Evolutionary conservation across 2,113 vertebrate species (phyloP).

Genomic region (Synchiropus splendidus): DNA sequence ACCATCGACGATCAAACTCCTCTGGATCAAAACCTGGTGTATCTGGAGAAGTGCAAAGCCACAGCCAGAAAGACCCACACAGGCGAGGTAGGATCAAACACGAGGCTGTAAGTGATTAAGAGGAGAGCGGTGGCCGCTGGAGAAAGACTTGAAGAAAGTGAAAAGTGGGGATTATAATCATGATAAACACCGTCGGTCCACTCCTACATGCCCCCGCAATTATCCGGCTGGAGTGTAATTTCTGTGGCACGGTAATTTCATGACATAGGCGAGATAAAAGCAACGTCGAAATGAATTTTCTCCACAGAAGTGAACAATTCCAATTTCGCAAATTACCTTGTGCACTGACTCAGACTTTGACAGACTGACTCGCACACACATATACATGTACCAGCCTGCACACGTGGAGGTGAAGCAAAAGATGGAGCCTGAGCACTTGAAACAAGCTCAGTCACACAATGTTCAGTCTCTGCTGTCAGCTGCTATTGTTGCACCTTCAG

Average conservation of each 20-base stretch:
- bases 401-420: slow-evolving; percentile 17
- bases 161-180: slow-evolving; percentile 25
- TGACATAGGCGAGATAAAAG: slow-evolving; percentile 22
- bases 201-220: slow-evolving; percentile 31
- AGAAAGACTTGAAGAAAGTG: slow-evolving; percentile 7
- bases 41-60: slow-evolving; percentile 64
- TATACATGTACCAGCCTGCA: slow-evolving; percentile 12
- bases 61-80: slow-evolving; percentile 65
- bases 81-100: slow-evolving; percentile 63
- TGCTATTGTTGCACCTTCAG: neutral
- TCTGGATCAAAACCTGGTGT: slow-evolving; percentile 70
- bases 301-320: slow-evolving; percentile 16
- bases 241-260: slow-evolving; percentile 30
- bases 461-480: slow-evolving; percentile 14
- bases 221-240: slow-evolving; percentile 25
- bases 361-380: slow-evolving; percentile 1
- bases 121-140: neutral
- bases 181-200: slow-evolving; percentile 21
- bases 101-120: slow-evolving; percentile 6
- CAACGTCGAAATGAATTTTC: slow-evolving; percentile 16
- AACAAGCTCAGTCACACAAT: slow-evolving; percentile 21
- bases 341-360: neutral
- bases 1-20: slow-evolving; percentile 56
- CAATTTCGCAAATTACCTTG: slow-evolving; percentile 13
- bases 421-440: slow-evolving; percentile 33